Evolutionary conservation across 2,113 vertebrate species (phyloP).

Genomic region (Cepphus grylle): DNA sequence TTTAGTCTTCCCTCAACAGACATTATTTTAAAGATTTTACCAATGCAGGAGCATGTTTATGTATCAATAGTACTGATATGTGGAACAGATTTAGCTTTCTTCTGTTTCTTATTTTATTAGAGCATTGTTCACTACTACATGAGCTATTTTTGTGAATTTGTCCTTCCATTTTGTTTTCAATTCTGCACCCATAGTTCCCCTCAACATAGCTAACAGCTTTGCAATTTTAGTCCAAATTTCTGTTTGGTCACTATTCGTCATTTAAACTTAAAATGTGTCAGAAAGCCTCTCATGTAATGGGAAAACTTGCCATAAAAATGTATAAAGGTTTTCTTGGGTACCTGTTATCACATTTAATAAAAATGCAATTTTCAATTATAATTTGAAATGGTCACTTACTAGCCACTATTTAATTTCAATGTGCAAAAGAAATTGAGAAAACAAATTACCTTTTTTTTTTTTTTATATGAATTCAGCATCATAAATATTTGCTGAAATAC

Average conservation of each 20-base stretch:
- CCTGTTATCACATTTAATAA: constrained; percentile 65
- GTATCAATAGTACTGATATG: constrained; percentile 16
- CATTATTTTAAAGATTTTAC: constrained; percentile 40
- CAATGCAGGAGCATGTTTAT: constrained; percentile 9
- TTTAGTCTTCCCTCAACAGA: constrained; percentile 43
- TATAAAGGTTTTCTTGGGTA: constrained; percentile 64
- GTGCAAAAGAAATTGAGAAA: neutral
- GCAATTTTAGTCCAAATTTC: constrained; percentile 65
- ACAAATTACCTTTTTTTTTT: neutral
- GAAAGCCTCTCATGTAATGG: constrained; percentile 75
- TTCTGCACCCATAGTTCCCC: neutral
- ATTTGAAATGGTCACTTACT: constrained; percentile 59
- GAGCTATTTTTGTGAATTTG: constrained; percentile 46
- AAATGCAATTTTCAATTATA: constrained; percentile 68
- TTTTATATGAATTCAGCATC: neutral
- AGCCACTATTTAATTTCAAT: constrained; percentile 22
- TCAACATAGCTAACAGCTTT: constrained; percentile 47
- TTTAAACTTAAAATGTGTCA: constrained; percentile 70
- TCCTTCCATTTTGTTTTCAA: neutral
- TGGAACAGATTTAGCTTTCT: constrained; percentile 64
- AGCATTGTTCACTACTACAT: constrained; percentile 55
- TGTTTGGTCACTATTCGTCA: constrained; percentile 31
- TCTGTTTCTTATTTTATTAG: constrained; percentile 69
- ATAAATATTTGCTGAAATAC: constrained; percentile 14
- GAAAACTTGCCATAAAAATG: constrained; percentile 71